Percentiles rank a stretch among this genome's conserved stretches.
Conservation (phyloP, 2,113 vertebrate genomes). For the Cygnus buccinator region DNA sequence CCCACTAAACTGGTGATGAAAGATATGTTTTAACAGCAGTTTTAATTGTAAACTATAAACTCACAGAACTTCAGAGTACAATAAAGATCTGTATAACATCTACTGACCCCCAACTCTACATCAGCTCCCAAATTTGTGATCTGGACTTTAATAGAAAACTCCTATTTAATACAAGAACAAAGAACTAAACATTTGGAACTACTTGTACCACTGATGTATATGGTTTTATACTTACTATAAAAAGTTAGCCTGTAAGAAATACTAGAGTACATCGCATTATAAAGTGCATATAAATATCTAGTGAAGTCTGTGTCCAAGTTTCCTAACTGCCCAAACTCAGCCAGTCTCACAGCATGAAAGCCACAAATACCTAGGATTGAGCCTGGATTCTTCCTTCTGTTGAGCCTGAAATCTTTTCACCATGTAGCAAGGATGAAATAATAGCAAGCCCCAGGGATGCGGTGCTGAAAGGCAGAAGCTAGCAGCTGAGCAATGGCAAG, state of each 20-base stretch:
- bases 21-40: neutral
- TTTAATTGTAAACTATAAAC: constrained; percentile 8
- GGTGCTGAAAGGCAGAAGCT: neutral
- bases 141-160: neutral
- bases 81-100: neutral
- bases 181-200: neutral
- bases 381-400: neutral
- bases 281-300: neutral
- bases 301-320: neutral
- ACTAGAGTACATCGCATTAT: neutral
- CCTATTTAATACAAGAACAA: neutral
- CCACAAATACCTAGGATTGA: neutral
- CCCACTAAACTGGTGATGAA: neutral
- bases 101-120: neutral
- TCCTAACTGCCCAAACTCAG: neutral
- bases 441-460: neutral
- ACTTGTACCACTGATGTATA: neutral
- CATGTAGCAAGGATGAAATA: neutral
- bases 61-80: neutral
- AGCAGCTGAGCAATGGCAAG: constrained; percentile 6
- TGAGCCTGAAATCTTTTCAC: neutral
- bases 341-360: neutral
- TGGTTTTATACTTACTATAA: neutral
- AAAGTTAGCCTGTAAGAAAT: neutral
- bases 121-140: neutral